Evolutionary conservation across 2,888 invertebrate genomes (phyloP), one percentile per base, ranked within the genome.

Genomic region (Orthosia cruda): DNA sequence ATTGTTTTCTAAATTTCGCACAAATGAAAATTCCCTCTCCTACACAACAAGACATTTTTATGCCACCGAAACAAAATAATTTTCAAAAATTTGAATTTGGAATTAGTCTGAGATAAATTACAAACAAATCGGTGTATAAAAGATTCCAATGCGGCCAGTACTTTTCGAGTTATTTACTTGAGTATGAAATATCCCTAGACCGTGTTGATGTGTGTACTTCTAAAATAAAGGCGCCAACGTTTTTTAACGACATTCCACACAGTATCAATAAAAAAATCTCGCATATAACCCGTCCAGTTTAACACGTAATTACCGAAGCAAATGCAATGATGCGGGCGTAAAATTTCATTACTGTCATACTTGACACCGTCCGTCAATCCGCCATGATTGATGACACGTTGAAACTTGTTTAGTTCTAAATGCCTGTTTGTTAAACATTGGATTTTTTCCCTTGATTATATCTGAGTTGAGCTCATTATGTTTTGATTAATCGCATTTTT

Each of bases 291-390:
- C 81, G 78, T 83, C 82, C 83, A 85, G 82, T 83, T 89, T 86
- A 89, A 87, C 82, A 85, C 80, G 76, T 89, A 90, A 91, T 89
- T 86, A 89, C 80, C 87, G 92, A 87, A 86, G 87, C 91, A 86
- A 91, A 92, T 90, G 89, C 88, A 89, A 57, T 82, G 89, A 94
- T 94, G 94, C 94, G 94, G 94, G 94, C 91, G 92, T 94, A 90
- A 94, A 94, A 94, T 94, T 94, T 94, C 92, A 94, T 94, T 94
- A 94, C 90, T 91, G 93, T 93, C 93, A 91, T 88, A 89, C 90
- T 89, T 91, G 89, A 89, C 91, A 91, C 91, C 90, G 91, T 89
- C 90, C 91, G 94, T 96, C 95, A 94, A 94, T 94, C 93, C 89
- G 87, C 80, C 80, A 89, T 91, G 95, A 94, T 94, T 92, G 95